Evolutionary conservation across 30 jellyfish, hydroid and myxozoan genomes (phyloP), one percentile per base, ranked within the genome.

Genomic region (Aurelia coerulea): DNA sequence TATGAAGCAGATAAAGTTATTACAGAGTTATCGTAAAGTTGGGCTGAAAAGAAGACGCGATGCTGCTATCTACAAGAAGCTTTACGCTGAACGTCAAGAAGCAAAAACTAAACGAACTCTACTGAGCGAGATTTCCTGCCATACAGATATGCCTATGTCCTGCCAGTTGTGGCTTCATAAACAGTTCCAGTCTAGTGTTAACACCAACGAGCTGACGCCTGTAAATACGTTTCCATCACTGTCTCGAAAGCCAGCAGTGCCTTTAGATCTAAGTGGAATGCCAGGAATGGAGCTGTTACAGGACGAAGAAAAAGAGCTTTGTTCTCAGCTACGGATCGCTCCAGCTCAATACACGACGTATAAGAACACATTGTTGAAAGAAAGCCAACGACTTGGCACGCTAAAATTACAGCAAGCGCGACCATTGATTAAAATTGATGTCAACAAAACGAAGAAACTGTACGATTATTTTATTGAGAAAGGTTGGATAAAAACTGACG

Each of bases 361-460:
- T 53, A 95, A 93, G 32, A 75, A 67, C 62, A 94, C 88, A 3
- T 59, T 94, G 88, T 42, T 63, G 3, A 85, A 73, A 59, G 98
- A 94, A 71, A 76, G 96, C 58, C 65, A 81, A 5, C 58, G 90
- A 23, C 86, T 62, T 37, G 93, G 96, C 50, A 76, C 89, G 29
- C 50, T 94, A 29, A 72, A 68, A 67, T 75, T 94, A 50, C 96
- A 78, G 77, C 90, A 88, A 10, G 98, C 98, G 41, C 77, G 98
- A 84, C 90, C 88, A 18, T 60, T 94, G 79, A 68, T 94, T 3
- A 94, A 94, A 58, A 94, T 94, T 37, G 97, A 94, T 77, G 98
- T 94, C 68, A 94, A 94, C 79, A 94, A 94, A 37, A 94, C 98
- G 5, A 88, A 81, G 78, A 80, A 83, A 51, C 90, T 94, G 46